Conservation (phyloP, 2,797 vertebrate species). For the Australoheros facetus region DNA sequence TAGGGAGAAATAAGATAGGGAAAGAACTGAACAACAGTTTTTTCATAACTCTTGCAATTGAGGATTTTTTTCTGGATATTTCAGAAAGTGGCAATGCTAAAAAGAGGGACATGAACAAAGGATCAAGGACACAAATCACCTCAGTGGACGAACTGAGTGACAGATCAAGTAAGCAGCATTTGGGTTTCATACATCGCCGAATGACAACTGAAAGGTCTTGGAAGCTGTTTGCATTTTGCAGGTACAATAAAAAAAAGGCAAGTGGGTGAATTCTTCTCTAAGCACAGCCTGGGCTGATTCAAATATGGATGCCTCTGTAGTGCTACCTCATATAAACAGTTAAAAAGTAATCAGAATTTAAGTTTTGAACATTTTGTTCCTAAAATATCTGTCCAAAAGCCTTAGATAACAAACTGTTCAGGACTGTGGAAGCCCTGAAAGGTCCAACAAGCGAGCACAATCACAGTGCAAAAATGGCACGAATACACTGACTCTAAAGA, state of each 20-base stretch:
- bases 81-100: background rate
- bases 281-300: background rate
- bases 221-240: background rate
- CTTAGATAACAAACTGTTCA: background rate
- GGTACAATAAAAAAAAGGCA: background rate
- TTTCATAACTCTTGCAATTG: conserved; percentile 2
- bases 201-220: conserved; percentile 1
- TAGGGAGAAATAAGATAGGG: background rate
- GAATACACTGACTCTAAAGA: background rate
- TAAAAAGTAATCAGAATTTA: background rate
- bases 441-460: background rate
- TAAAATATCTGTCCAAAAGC: background rate
- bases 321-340: background rate
- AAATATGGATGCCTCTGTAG: too few species aligned
- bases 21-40: background rate
- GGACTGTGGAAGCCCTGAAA: background rate
- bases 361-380: background rate
- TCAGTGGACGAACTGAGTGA: conserved; percentile 23
- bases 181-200: conserved; percentile 12
- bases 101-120: conserved; percentile 1
- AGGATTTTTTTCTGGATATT: background rate
- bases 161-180: conserved; percentile 34
- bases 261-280: too few species aligned
- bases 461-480: background rate
- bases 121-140: background rate